phyloP scores from a whole-genome alignment of 2,113 vertebrate species.

The Chionis minor region DNA sequence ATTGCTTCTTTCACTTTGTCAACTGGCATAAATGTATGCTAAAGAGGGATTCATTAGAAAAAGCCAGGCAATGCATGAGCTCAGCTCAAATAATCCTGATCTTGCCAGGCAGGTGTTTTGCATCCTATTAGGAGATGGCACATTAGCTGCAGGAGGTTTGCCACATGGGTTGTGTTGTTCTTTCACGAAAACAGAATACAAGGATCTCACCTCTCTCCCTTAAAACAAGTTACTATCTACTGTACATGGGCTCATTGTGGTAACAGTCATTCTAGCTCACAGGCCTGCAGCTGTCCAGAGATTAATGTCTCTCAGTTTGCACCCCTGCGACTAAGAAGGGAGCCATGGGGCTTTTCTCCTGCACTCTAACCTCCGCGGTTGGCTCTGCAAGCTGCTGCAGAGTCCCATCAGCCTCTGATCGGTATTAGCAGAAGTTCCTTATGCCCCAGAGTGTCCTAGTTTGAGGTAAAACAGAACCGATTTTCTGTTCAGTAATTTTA shows the following conservation, averaged over 20 bases:
- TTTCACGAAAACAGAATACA: background rate
- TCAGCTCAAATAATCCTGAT: constrained; percentile 52
- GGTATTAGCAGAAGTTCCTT: background rate
- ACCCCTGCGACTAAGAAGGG: background rate
- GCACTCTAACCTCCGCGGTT: accelerated
- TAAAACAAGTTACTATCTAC: background rate
- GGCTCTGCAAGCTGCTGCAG: background rate
- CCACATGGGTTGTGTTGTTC: background rate
- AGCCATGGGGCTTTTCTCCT: background rate
- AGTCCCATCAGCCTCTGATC: background rate
- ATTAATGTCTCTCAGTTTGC: background rate
- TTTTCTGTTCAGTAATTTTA: no score
- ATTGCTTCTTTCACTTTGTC: constrained; percentile 66
- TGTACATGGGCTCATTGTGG: accelerated
- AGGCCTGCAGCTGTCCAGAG: background rate
- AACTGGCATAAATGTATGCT: constrained; percentile 60
- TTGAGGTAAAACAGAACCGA: no score
- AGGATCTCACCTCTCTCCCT: background rate
- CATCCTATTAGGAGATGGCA: background rate
- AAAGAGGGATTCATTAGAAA: constrained; percentile 66
- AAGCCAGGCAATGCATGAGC: constrained; percentile 23
- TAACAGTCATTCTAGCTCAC: background rate
- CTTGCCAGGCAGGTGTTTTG: constrained; percentile 51
- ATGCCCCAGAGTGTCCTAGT: background rate
- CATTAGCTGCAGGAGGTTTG: background rate